phyloP scores from a whole-genome alignment of 2,888 invertebrate species.

The Melikaiella ostensackeni region DNA sequence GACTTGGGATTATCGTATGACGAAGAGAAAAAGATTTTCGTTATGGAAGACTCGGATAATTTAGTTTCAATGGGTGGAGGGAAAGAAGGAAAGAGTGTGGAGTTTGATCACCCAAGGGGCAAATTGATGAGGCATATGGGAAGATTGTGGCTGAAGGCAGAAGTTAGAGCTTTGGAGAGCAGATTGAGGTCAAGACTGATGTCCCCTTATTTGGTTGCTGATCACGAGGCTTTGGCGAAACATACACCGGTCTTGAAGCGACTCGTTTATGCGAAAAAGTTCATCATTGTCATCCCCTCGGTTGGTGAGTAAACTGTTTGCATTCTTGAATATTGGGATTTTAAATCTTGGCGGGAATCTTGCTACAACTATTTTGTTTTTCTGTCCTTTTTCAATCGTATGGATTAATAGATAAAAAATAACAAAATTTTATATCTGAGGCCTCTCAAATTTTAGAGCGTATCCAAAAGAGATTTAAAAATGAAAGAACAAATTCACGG shows the following conservation, averaged over 20 bases:
- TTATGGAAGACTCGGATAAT: conserved; percentile 53
- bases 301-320: conserved; percentile 83
- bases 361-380: too few species aligned
- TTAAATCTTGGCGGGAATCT: too few species aligned
- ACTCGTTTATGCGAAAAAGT: conserved; percentile 88
- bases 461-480: too few species aligned
- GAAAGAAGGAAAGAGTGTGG: conserved; percentile 45
- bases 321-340: not conserved
- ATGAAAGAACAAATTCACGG: too few species aligned
- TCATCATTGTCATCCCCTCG: conserved; percentile 92
- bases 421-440: too few species aligned
- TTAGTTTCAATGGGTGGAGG: conserved; percentile 35
- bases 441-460: too few species aligned
- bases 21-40: conserved; percentile 74
- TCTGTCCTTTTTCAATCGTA: too few species aligned
- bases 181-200: conserved; percentile 81
- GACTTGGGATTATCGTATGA: conserved; percentile 85
- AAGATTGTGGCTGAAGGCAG: conserved; percentile 92
- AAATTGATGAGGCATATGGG: conserved; percentile 91
- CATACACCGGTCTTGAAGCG: conserved; percentile 89
- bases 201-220: conserved; percentile 93
- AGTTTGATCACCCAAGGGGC: conserved; percentile 75
- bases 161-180: conserved; percentile 91
- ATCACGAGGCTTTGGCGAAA: conserved; percentile 88
- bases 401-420: too few species aligned